Base-by-base conservation (phyloP, 2,888 invertebrate species). In the Drosophila neutralis region DNA sequence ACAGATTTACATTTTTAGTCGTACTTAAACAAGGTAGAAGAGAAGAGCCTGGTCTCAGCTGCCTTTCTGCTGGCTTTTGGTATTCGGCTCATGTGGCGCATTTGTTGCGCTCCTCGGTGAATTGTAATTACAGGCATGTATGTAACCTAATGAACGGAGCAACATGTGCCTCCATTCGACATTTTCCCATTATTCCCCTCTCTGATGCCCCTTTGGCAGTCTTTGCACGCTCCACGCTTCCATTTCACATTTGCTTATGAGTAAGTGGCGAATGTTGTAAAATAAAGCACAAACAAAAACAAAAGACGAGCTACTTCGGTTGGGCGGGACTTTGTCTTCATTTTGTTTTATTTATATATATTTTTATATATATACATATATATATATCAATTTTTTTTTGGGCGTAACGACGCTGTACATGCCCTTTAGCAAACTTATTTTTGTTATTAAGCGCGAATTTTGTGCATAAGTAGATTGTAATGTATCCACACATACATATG, bases 61-160 rank as follows among this genome's bases (percentile, higher is more conserved):
- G 65, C 40, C 57, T 13, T n/a, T 40, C n/a, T 7, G 24, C 4
- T n/a, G 57, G 21, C 13, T 45, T 6, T 27, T 48, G 62, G 54
- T 27, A 64, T 56, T 45, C 57, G 60, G 59, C 73, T 63, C 54
- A 56, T 59, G 53, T 68, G 45, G 48, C 79, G 49, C 70, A 78
- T 72, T 82, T 70, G 78, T 70, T 80, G 76, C 65, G 72, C 65
- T 79, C 67, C 82, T 74, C 76, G 57, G 79, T 82, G 90, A 89
- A 85, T 89, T 86, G 90, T 86, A 86, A 86, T 86, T 86, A 86
- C 90, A 82, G 85, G 73, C 76, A 80, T 87, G 85, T 87, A 84
- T 87, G 89, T 89, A 82, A 67, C 73, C 67, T n/a, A 69, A 69
- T 69, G 80, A 61, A 29, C 59, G 53, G 61, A 71, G 69, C 71